Conservation (phyloP, 2,797 vertebrate species). For the Mus minutoides region DNA sequence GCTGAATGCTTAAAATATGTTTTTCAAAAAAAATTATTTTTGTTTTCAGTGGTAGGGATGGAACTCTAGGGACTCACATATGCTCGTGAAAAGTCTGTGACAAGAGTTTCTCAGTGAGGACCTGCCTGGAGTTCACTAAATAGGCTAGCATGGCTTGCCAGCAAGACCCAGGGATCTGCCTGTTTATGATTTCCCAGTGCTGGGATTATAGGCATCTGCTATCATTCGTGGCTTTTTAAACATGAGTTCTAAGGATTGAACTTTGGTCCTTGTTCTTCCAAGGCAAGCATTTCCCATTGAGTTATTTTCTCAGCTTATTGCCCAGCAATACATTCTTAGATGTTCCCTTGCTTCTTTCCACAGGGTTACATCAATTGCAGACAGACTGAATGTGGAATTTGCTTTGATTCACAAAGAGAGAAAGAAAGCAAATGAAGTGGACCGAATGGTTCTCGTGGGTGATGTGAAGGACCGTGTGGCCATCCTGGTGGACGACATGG, state of each 20-base stretch:
- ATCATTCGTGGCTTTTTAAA: neutral
- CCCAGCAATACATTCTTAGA: neutral
- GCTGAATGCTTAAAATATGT: neutral
- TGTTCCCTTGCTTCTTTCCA: neutral
- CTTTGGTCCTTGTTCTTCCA: neutral
- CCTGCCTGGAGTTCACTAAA: neutral
- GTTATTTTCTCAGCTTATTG: too few species aligned
- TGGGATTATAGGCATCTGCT: neutral
- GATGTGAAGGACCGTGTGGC: constrained; percentile 96
- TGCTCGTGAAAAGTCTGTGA: neutral
- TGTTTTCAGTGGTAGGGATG: neutral
- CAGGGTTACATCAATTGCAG: constrained; percentile 97
- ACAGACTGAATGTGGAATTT: constrained; percentile 96
- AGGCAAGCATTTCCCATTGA: neutral
- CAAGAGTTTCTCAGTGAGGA: neutral
- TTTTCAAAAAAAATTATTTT: neutral
- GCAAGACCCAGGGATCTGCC: neutral
- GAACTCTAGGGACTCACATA: too few species aligned
- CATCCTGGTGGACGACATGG: constrained; percentile 97
- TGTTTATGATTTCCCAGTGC: neutral
- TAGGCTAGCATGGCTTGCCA: neutral
- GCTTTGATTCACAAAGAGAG: constrained; percentile 97
- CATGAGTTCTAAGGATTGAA: neutral
- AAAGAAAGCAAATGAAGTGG: constrained; percentile 97
- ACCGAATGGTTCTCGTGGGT: constrained; percentile 97